Base-by-base conservation (phyloP, 2,113 vertebrate genomes). In the Sander vitreus region DNA sequence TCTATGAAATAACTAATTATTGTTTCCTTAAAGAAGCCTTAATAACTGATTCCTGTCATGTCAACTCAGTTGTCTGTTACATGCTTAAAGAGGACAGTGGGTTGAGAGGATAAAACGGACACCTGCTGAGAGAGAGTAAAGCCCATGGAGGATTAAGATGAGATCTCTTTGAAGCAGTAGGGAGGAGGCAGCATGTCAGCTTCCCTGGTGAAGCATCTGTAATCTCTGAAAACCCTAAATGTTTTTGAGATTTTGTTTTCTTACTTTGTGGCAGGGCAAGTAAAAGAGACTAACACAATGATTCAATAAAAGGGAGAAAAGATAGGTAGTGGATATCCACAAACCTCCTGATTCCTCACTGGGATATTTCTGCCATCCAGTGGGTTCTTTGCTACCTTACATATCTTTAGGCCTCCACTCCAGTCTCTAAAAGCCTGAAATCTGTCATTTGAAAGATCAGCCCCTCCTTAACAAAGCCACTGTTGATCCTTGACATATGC, bases 121-220 rank as follows among this genome's bases (percentile, higher is more conserved):
- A 89, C 70, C 74, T 85, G 43, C 69, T 50, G 16, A 70, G 54
- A 82, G 64, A 87, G 65, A 81, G 58, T 51, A 78, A 84, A 81
- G 62, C 76, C 85, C 36, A 43, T 14, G n/a, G 67, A 65, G 81
- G 83, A 91, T 91, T 81, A 88, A 81, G 72, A 85, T 86, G 68
- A 50, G 60, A 90, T 81, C 78, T 76, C 66, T 86, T 70, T 80
- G 62, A 86, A 90, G 76, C 72, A 80, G 60, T 11, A 39, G 65
- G 83, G 65, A 80, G 33, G 73, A 83, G 66, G 69, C 59, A 70
- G 55, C 50, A 73, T 73, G 63, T 87, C 60, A 82, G 72, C 73
- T 15, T 78, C 30, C 73, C 59, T 33, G 58, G 51, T 81, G 78
- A 23, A 80, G 58, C 65, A 63, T 78, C 47, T 77, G 21, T 80